Evolutionary conservation across 1,140 invertebrate genomes (phyloP).

Genomic region (Plutomurus gul): DNA sequence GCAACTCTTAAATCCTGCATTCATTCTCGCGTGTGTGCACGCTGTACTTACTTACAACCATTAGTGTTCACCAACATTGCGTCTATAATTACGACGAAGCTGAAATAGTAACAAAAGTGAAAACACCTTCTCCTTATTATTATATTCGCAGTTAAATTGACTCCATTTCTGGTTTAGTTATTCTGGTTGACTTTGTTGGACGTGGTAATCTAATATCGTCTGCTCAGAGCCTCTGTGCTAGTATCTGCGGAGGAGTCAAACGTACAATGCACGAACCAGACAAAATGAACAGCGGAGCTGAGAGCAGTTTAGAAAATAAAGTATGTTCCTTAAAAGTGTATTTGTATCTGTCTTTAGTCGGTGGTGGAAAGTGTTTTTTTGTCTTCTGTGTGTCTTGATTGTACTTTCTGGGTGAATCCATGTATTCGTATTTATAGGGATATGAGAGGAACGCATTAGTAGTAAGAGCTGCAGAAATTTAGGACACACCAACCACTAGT

Average conservation of each 20-base stretch:
- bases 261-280: background rate
- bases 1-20: constrained; percentile 13
- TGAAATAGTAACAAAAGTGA: no score
- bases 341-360: background rate
- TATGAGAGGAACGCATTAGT: background rate
- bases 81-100: no score
- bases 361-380: background rate
- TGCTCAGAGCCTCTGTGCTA: no score
- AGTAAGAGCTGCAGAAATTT: background rate
- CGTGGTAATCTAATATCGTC: background rate
- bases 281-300: background rate
- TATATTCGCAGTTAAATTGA: no score
- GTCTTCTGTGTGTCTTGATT: background rate
- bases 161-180: no score
- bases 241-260: no score
- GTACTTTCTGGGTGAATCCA: background rate
- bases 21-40: background rate
- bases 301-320: background rate
- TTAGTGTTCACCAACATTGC: no score
- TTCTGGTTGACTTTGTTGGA: no score
- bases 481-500: no score
- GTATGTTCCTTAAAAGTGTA: background rate
- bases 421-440: background rate
- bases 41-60: no score
- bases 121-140: constrained; percentile 20